phyloP scores from a whole-genome alignment of 2,888 invertebrate species.

The Pandemis corylana region DNA sequence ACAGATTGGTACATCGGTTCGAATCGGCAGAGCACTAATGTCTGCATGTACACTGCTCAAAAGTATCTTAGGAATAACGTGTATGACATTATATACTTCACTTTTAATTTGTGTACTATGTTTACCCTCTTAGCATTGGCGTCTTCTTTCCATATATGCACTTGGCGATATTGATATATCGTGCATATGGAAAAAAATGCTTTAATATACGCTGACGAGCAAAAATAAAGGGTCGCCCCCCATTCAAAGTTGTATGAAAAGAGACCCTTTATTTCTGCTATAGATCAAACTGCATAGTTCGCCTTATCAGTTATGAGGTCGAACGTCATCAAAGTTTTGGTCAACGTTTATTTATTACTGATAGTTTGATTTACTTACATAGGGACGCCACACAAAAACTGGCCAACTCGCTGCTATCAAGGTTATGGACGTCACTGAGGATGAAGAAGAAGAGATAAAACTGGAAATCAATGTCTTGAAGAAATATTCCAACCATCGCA shows the following conservation, averaged over 20 bases:
- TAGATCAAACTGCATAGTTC: not conserved
- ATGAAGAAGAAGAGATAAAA: conserved; percentile 99
- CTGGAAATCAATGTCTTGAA: conserved; percentile 99
- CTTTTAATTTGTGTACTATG: no score
- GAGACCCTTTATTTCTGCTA: no score
- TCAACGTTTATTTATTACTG: not conserved
- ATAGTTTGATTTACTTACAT: conserved; percentile 46
- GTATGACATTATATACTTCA: no score
- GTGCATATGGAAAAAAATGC: not conserved
- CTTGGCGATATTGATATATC: not conserved
- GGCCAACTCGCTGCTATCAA: conserved; percentile 99
- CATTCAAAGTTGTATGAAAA: no score
- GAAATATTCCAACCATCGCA: conserved; percentile 99
- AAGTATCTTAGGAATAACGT: no score
- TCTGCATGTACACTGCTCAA: no score
- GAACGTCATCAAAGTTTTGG: not conserved
- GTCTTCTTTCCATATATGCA: not conserved
- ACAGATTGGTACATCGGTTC: not conserved
- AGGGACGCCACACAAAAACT: conserved; percentile 99
- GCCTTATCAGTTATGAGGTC: not conserved
- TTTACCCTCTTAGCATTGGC: not conserved
- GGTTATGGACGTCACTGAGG: conserved; percentile 99
- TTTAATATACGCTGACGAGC: no score
- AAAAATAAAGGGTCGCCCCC: no score
- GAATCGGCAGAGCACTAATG: no score